Base-by-base conservation (phyloP, 2,888 invertebrate species). In the Euplagia quadripunctaria region DNA sequence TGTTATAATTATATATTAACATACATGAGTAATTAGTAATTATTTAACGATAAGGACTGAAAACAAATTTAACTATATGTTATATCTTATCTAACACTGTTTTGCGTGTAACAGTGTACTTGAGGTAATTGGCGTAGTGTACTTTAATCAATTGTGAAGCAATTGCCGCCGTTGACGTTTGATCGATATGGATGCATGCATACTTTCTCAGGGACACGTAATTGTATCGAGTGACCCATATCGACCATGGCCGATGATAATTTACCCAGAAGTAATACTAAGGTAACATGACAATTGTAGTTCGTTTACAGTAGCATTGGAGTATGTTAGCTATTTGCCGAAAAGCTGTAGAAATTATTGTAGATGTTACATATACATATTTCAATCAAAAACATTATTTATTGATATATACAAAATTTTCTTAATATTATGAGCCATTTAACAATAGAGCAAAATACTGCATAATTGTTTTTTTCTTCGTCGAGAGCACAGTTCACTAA, bases 221-320 rank as follows among this genome's bases (percentile, higher is more conserved):
- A 84, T 82, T 74, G 71, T 17, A 70, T 58, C 55, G 9, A 55
- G 61, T 72, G 80, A 79, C 80, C 81, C 82, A 74, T 75, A 76
- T 77, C 65, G 42, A 75, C 65, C 74, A 80, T 73, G 68, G 77
- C 68, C 78, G 68, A 82, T 78, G 83, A 75, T 70, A 79, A 80
- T 84, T 85, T 86, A 76, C 81, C 81, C 55, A 75, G 79, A 84
- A 83, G 83, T 81, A 74, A 69, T 80, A 41, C 78, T 76, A 85
- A 83, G 87, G 85, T 87, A 88, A 83, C 71, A 72, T 46, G 43
- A 31, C 20, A 20, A 61, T 69, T 75, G 72, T 68, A 71, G 52
- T 75, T 72, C 61, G 77, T 77, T 70, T 71, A 69, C 71, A 74
- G 69, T 66, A 75, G 71, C 72, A 61, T 31, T 61, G 61, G 17